phyloP scores from a whole-genome alignment of 2,888 invertebrate species.

The Athripsodes cinereus region DNA sequence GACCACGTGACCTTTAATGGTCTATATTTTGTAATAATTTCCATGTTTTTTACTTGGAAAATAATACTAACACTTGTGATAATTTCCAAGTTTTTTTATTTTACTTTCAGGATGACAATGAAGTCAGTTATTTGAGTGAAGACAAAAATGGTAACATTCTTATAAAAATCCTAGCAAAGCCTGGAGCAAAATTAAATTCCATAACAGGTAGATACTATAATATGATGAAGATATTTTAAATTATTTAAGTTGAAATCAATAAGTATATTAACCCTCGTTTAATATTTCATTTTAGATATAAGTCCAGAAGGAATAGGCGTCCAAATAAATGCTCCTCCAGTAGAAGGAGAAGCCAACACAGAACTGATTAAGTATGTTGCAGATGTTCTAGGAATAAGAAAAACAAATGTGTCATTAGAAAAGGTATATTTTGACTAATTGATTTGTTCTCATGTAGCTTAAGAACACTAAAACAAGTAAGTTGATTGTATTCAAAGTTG shows the following conservation, averaged over 20 bases:
- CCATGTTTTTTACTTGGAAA: too few relatives aligned
- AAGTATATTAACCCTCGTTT: too few relatives aligned
- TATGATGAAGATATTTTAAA: too few relatives aligned
- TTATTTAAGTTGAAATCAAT: too few relatives aligned
- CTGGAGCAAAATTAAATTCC: slow-evolving; percentile 65
- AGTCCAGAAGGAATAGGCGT: slow-evolving; percentile 61
- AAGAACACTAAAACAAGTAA: too few relatives aligned
- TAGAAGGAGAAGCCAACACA: slow-evolving; percentile 74
- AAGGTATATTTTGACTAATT: slow-evolving; percentile 13
- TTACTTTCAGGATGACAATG: not conserved
- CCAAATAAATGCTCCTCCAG: slow-evolving; percentile 74
- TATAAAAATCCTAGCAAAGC: slow-evolving; percentile 64
- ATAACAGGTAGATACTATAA: slow-evolving; percentile 61
- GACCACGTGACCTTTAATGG: too few relatives aligned
- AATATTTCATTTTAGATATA: slow-evolving; percentile 38
- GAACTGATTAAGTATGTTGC: slow-evolving; percentile 69
- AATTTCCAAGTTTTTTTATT: too few relatives aligned
- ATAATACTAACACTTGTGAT: too few relatives aligned
- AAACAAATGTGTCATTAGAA: slow-evolving; percentile 63
- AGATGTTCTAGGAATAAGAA: slow-evolving; percentile 59
- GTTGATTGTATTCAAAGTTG: too few relatives aligned
- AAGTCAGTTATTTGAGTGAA: slow-evolving; percentile 36
- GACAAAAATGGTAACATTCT: slow-evolving; percentile 56
- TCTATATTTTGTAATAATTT: too few relatives aligned
- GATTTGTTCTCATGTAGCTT: too few relatives aligned